These are phyloP conservation scores for Calameuta idolon DNA, from an alignment of 2,888 invertebrate genomes.

Conservation along the genomic window DNA sequence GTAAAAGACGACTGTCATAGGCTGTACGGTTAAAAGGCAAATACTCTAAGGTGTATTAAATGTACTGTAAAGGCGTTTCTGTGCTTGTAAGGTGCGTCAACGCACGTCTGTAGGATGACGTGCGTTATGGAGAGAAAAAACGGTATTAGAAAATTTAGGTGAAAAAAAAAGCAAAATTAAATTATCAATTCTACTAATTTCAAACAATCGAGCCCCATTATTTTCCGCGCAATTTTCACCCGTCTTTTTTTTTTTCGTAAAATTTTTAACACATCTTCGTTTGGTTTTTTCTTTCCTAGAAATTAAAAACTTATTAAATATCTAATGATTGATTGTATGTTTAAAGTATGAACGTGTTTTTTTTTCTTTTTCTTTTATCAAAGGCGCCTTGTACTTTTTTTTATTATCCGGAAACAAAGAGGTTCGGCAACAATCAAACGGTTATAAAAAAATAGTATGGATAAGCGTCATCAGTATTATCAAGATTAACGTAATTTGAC, in stretches of 20 bases:
- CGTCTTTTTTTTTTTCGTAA: neutral
- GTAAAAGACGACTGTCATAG: constrained; percentile 33
- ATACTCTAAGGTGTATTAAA: constrained; percentile 6
- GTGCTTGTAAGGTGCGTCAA: constrained; percentile 1
- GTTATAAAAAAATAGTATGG: neutral
- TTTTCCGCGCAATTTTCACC: neutral
- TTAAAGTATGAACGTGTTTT: neutral
- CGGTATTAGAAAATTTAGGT: neutral
- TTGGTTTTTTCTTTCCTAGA: neutral
- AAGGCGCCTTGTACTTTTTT: neutral
- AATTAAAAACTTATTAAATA: neutral
- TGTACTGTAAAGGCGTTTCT: constrained; percentile 14
- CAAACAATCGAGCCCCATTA: neutral
- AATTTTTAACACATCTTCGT: neutral
- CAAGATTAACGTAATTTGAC: neutral
- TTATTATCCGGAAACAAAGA: neutral
- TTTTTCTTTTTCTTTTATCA: neutral
- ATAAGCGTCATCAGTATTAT: neutral
- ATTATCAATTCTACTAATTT: neutral
- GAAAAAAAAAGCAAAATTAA: neutral
- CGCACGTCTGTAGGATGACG: neutral
- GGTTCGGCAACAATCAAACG: neutral
- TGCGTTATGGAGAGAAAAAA: neutral
- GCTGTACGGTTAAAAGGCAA: constrained; percentile 9
- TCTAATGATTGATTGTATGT: neutral